Conservation (phyloP, 2,888 invertebrate genomes). For the Torymus aiolomorphi region DNA sequence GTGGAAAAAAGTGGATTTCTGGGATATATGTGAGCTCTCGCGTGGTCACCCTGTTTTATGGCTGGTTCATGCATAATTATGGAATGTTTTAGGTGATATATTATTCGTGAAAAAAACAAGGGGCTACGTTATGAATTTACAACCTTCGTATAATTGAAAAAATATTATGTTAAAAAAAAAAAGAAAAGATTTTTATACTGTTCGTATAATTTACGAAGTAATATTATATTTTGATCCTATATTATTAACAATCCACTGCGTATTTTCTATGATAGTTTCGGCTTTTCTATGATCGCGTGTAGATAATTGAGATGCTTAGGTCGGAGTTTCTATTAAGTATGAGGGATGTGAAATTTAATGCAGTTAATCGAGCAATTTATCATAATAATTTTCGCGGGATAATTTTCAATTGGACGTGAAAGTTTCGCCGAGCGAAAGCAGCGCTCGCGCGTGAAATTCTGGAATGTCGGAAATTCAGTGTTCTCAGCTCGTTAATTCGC, state of each 20-base stretch:
- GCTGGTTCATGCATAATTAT: conserved; percentile 35
- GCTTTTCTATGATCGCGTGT: no score
- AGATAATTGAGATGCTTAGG: neutral
- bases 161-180: neutral
- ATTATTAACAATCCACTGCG: no score
- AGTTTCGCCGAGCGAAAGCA: neutral
- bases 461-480: conserved; percentile 2
- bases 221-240: no score
- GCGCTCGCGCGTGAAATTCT: neutral
- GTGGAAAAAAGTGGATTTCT: conserved; percentile 4
- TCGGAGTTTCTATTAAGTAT: no score
- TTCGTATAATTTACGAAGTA: no score
- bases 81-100: conserved; percentile 2
- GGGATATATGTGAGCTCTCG: conserved; percentile 4
- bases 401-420: conserved; percentile 6
- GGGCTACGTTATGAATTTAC: conserved; percentile 1
- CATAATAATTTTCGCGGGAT: neutral
- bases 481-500: neutral
- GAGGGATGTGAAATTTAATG: no score
- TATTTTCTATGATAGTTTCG: no score
- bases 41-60: conserved; percentile 4
- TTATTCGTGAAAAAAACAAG: conserved; percentile 4
- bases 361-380: no score
- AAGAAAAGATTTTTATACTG: no score
- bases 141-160: conserved; percentile 8